Evolutionary conservation across 2,888 invertebrate species (phyloP), one percentile per base, ranked within the genome.

Genomic region (Erannis defoliaria): DNA sequence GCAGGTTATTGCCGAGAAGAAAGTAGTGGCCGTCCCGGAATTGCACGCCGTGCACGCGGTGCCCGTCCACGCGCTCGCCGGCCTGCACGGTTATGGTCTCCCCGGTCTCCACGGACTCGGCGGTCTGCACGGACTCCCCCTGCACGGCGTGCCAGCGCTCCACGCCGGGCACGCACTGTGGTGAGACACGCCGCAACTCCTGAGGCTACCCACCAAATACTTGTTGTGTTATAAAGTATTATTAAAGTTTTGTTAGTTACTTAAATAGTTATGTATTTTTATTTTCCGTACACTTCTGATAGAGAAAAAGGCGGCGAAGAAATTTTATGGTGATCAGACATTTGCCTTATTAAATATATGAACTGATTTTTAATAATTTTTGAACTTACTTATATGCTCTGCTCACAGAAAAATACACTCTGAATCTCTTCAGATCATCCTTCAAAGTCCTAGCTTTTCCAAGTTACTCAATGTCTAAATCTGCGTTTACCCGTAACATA

Each of bases 171-270:
- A 51, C 19, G 51, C 29, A 5, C 51, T 51, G 29, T 40, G 26
- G 40, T 51, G 16, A 40, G 12, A 18, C 14, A 12, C 16, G 14
- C 26, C 12, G 50, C 50, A 23, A 6, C n/a, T 1, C 26, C 9
- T n/a, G 18, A 40, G n/a, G 40, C 51, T 51, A 31, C 40, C 40
- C 5, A 51, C 51, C 51, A 51, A 51, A 51, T 21, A 40, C 51
- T 31, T 51, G 40, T 51, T 51, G n/a, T 40, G 40, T 51, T 51
- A 29, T 45, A 51, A 38, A 51, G 51, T 51, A 51, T 51, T 51
- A 51, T 37, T 51, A 51, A 31, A 51, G 1, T 35, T 58, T 50
- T 58, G 51, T 51, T 51, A 43, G 51, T 58, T 40, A 40, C 16
- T 26, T 50, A 10, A 26, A 16, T 2, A 10, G n/a, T n/a, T 1